Base-by-base conservation (phyloP, 1,140 invertebrate genomes). In the Drosophila arawakana region DNA sequence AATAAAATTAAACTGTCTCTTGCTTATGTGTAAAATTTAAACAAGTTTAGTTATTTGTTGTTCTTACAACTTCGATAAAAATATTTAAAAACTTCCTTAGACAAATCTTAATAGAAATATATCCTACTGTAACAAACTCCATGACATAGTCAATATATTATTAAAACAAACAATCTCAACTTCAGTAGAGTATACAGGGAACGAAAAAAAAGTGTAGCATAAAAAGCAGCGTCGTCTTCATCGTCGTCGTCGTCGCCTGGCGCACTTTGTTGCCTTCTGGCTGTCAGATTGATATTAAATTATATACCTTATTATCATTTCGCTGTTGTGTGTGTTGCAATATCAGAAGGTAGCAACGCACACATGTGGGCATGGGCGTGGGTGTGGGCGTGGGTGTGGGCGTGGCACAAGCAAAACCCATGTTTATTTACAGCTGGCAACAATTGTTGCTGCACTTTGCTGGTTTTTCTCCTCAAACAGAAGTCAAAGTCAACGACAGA, bases 281-380 rank as follows among this genome's bases (percentile, higher is more conserved):
- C 84, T 88, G 84, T 88, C 84, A 88, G 83, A 88, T 88, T 88
- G 83, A 88, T 88, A 88, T 88, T 88, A 88, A 88, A 88, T 88
- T 88, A 88, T 88, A 88, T 88, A 89, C 83, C 83, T 88, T 88
- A 88, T 88, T 88, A 88, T 88, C 83, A 88, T 89, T 74, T 76
- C 63, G 67, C 65, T 81, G 78, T 78, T 67, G 43, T 74, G 18
- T 35, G 18, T 67, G 65, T 5, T 5, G 25, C 75, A 63, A 44
- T 72, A 73, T 76, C 71, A 59, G 66, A 67, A 62, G 73, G 46
- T 49, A 46, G 58, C 47, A 57, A 54, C 66, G 43, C 8, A 39
- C 60, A 54, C 34, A 50, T 63, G 49, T 15, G 60, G 60, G 61
- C 49, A 68, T 76, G 66, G 74, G 61, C 49, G 73, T 25, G 25